These are phyloP conservation scores for Carduelis carduelis DNA, from an alignment of 2,797 vertebrate genomes.

Conservation along the genomic window DNA sequence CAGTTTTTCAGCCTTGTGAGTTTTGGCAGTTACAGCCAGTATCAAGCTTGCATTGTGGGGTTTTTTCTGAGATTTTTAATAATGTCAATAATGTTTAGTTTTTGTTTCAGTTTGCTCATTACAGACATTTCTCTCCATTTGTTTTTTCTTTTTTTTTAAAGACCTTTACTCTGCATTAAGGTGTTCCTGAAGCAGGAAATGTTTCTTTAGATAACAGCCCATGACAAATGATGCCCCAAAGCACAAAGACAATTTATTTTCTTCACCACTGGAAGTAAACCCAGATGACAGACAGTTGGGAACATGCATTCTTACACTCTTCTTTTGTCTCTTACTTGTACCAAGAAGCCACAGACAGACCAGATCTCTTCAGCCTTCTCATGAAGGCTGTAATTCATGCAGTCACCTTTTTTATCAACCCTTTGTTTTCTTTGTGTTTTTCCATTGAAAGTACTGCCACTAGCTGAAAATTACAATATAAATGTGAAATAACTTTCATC, in stretches of 20 bases:
- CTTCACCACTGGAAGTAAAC: background rate
- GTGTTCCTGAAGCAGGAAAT: background rate
- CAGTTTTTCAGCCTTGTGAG: background rate
- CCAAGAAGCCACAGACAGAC: background rate
- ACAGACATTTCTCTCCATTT: background rate
- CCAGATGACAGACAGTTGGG: background rate
- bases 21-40: background rate
- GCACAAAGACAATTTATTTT: background rate
- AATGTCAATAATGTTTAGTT: fast-evolving
- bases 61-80: background rate
- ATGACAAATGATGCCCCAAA: slow-evolving; percentile 9
- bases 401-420: background rate
- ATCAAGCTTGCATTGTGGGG: fast-evolving
- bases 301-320: background rate
- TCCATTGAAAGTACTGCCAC: background rate
- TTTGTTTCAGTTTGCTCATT: background rate
- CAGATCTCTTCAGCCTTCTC: background rate
- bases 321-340: background rate
- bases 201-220: background rate
- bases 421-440: background rate
- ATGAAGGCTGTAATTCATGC: background rate
- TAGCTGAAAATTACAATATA: background rate
- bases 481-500: background rate
- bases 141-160: background rate
- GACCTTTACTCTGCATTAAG: background rate